Percentiles rank a stretch among this genome's conserved stretches.
Conservation (phyloP, 2,888 invertebrate species). For the Drosophila imparisetae region DNA sequence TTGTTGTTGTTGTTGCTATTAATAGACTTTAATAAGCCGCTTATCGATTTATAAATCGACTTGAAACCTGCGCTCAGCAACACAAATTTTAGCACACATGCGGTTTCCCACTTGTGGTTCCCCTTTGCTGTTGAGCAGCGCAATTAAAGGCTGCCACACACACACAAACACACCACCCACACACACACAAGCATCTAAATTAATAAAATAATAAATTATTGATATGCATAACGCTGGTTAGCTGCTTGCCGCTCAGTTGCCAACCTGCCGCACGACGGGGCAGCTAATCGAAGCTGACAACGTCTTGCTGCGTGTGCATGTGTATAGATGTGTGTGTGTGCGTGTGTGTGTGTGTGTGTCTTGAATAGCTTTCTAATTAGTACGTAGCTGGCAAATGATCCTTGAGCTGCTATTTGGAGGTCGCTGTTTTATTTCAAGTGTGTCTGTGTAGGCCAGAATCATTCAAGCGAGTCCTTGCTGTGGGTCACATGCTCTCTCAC, state of each 20-base stretch:
- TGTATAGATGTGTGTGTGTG: conserved; percentile 29
- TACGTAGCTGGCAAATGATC: conserved; percentile 65
- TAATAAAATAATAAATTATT: conserved; percentile 77
- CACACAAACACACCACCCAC: conserved; percentile 13
- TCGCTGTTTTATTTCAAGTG: conserved; percentile 39
- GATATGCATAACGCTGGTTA: conserved; percentile 49
- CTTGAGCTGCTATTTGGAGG: conserved; percentile 60
- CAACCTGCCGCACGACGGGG: conserved; percentile 43
- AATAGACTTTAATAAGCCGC: conserved; percentile 34
- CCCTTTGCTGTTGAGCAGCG: conserved; percentile 6
- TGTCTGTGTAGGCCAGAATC: conserved; percentile 4
- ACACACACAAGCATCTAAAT: conserved; percentile 53
- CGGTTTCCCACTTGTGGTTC: conserved; percentile 18
- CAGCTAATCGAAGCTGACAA: conserved; percentile 40
- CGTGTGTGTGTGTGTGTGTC: conserved; percentile 26
- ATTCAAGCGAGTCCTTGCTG: conserved; percentile 53
- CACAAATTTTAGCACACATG: conserved; percentile 18
- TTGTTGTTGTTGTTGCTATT: conserved; percentile 8
- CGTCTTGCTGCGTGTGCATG: conserved; percentile 27
- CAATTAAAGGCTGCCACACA: conserved; percentile 35
- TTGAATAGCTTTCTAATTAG: conserved; percentile 76
- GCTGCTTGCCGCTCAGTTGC: conserved; percentile 10
- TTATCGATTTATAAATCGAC: conserved; percentile 42
- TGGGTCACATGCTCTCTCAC: conserved; percentile 27
- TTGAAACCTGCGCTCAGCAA: background rate